Conservation (phyloP, 2,888 invertebrate genomes). For the Neelides folsomi region DNA sequence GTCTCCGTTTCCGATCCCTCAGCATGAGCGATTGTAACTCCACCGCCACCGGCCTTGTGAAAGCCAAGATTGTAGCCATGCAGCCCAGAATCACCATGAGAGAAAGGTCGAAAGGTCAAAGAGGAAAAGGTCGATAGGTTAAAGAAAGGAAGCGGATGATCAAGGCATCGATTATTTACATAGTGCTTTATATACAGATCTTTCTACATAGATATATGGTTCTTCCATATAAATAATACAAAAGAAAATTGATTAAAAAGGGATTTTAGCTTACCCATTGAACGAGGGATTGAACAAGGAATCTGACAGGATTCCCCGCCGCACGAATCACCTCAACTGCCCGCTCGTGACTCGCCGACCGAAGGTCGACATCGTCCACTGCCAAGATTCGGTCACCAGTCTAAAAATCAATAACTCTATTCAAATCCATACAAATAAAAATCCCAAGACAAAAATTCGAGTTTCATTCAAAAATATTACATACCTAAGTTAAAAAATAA, state of each 20-base stretch:
- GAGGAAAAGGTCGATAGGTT: not conserved
- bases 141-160: too few species aligned
- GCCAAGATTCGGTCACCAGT: constrained; percentile 79
- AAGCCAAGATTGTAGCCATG: not conserved
- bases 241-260: constrained; percentile 2
- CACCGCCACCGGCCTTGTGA: constrained; percentile 25
- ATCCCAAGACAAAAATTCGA: too few species aligned
- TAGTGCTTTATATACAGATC: too few species aligned
- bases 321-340: constrained; percentile 89
- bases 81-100: not conserved
- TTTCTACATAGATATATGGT: too few species aligned
- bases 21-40: constrained; percentile 30
- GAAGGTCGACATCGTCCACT: constrained; percentile 79
- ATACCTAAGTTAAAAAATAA: too few species aligned
- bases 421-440: not conserved
- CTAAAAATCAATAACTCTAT: constrained; percentile 38
- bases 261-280: constrained; percentile 50
- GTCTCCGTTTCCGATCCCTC: constrained; percentile 27
- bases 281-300: constrained; percentile 72
- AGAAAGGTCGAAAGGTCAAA: not conserved
- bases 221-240: not conserved
- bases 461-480: too few species aligned
- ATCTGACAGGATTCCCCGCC: constrained; percentile 72
- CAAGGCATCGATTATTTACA: too few species aligned
- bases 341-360: constrained; percentile 80